Base-by-base conservation (phyloP, 2,888 invertebrate genomes). In the Ectropis crepuscularia region DNA sequence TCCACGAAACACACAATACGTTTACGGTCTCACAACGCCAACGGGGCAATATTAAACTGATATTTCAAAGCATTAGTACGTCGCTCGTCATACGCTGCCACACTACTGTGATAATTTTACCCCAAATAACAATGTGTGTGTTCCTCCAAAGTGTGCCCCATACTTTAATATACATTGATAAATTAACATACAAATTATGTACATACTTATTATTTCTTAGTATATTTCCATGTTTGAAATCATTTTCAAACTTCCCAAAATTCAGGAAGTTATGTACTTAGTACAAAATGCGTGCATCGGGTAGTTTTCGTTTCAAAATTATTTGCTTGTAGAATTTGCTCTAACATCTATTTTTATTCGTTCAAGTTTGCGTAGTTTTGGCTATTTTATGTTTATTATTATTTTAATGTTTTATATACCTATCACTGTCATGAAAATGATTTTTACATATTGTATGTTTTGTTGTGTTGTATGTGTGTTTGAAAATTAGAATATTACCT, bases 61-160 rank as follows among this genome's bases (percentile, higher is more conserved):
- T 11, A 49, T 47, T 41, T 9, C 53, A 53, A 66, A 59, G 51
- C 68, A 65, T 75, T 79, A 79, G 78, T 79, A 86, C 79, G 82
- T 85, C 85, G 86, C 90, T 90, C 90, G 90, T 91, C 92, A 92
- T 92, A 92, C 92, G 92, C 87, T 86, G 88, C 90, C 89, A 85
- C 82, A 85, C 78, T 87, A 85, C 78, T 87, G 87, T 89, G 86
- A 87, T 88, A 75, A 84, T 80, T 72, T 74, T 74, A 76, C 81
- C 80, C 77, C 70, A 78, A 88, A 87, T 89, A 90, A 89, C 88
- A 75, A 74, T 67, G 67, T 74, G 75, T 75, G 79, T 79, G 83
- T 53, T 54, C 42, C 82, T 83, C 82, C 58, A 46, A 51, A 78
- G 74, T 75, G 80, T 81, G 77, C 60, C 72, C 75, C 74, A 69